Evolutionary conservation across 1,140 invertebrate species (phyloP), one percentile per base, ranked within the genome.

Genomic region (Eulimnadia texana): DNA sequence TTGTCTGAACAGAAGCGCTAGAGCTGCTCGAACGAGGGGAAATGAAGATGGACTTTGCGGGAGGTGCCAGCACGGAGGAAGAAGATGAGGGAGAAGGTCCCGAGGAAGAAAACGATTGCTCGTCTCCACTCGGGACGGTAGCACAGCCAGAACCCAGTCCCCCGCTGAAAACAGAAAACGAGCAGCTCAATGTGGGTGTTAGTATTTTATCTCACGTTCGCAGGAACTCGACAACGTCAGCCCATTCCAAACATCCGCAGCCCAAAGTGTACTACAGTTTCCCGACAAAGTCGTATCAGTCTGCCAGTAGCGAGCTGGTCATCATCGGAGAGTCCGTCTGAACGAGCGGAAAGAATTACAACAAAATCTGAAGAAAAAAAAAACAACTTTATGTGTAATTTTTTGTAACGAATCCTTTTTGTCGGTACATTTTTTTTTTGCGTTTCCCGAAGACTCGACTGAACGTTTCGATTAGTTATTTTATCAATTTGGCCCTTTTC

Each of bases 11-110:
- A 81, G 87, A 90, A 66, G 82, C 86, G 67, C 69, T 92, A 65
- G 88, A 90, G 68, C 76, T 83, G 0, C 68, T 92, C 13, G 88
- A 91, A 71, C 77, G 85, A 2, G 88, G 89, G 0, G 88, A 91
- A 70, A 83, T 92, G 82, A 90, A 90, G 67, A 86, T 74, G 65
- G 74, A 76, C 29, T 73, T 72, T 66, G 57, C 66, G 66, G 47
- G 72, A 71, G 62, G 70, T 70, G 73, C 73, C 63, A 74, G 72
- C 55, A 75, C 73, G 50, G 73, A 74, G 22, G 75, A 74, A 65
- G 74, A 76, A 50, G 76, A 76, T 57, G 76, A 76, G 60, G 73
- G 73, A 59, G 72, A 72, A 49, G 74, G 55, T n/a, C 56, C 62
- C 16, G 56, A 60, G 19, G 55, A 57, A 57, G 55, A 57, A 57